Evolutionary conservation across 1,140 invertebrate species (phyloP), one percentile per base, ranked within the genome.

Genomic region (Neodiprion pinetum): DNA sequence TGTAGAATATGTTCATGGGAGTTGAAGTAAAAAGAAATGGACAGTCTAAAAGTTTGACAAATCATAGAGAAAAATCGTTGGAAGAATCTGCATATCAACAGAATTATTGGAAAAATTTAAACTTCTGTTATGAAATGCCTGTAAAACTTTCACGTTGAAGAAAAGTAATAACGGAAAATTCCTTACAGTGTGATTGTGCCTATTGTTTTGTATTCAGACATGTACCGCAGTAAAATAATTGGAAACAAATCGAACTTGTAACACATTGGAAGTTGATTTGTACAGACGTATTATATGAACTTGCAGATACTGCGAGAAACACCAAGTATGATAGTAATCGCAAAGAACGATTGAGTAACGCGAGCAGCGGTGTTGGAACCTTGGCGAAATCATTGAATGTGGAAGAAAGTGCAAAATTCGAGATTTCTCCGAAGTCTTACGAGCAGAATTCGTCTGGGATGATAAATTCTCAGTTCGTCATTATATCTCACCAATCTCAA

Each of bases 261-360:
- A 17, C 8, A 5, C 11, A 61, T 9, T 17, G 53, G 11, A 61
- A 61, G n/a, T 12, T 61, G 53, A 17, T 61, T 61, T 61, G 53
- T 17, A 14, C 8, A 61, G 53, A 12, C 53, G 9, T 61, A 12
- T 61, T 9, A 17, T 61, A 61, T 61, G 28, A 61, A 61, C 53
- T 61, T 61, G 53, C 53, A 61, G 53, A 61, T 61, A 61, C 53
- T 17, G n/a, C 53, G n/a, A 61, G 53, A 61, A 61, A 61, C 53
- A 8, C n/a, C 53, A 9, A 61, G 9, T 61, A 61, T 61, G 53
- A 61, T 61, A 61, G 11, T 17, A 17, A 61, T 61, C 53, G 11
- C 53, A 61, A 61, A 61, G 53, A 61, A 17, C 53, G n/a, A 61
- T 61, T 61, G 53, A 61, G n/a, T 61, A 61, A 14, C n/a, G 53